Evolutionary conservation across 2,797 vertebrate genomes (phyloP).

Genomic region (Falco rusticolus): DNA sequence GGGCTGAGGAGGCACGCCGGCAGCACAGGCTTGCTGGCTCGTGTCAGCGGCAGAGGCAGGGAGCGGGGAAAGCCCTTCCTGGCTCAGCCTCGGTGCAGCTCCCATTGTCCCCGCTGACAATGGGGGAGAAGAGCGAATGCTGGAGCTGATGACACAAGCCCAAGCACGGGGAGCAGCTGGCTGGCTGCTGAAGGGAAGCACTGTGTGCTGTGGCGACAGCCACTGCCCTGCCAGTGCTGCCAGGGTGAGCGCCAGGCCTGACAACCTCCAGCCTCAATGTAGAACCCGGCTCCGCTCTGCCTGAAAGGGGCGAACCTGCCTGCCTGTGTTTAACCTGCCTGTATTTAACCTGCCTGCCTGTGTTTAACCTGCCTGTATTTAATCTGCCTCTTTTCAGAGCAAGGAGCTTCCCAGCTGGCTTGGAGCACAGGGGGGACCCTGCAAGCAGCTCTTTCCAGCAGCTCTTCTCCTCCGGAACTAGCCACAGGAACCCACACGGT

Average conservation of each 20-base stretch:
- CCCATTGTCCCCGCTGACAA: slow-evolving; percentile 28
- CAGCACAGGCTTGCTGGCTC: background rate
- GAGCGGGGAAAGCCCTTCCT: background rate
- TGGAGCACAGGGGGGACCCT: background rate
- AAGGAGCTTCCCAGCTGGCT: background rate
- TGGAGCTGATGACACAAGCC: slow-evolving; percentile 36
- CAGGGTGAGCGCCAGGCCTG: background rate
- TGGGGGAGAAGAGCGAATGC: background rate
- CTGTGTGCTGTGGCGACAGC: background rate
- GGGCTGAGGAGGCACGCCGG: accelerated
- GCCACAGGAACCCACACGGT: accelerated
- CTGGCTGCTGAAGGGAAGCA: slow-evolving; percentile 16
- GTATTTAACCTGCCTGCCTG: background rate
- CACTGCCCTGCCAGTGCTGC: background rate
- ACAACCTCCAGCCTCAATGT: accelerated
- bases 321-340: background rate
- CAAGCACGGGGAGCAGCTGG: slow-evolving; percentile 24
- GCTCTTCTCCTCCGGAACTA: background rate
- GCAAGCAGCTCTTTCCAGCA: background rate
- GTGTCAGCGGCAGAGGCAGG: background rate
- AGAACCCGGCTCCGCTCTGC: background rate
- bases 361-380: background rate
- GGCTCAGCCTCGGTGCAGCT: background rate
- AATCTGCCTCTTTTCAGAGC: background rate
- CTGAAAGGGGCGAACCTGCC: background rate